Evolutionary conservation across 2,797 vertebrate species (phyloP).

Genomic region (Myotis vivesi): DNA sequence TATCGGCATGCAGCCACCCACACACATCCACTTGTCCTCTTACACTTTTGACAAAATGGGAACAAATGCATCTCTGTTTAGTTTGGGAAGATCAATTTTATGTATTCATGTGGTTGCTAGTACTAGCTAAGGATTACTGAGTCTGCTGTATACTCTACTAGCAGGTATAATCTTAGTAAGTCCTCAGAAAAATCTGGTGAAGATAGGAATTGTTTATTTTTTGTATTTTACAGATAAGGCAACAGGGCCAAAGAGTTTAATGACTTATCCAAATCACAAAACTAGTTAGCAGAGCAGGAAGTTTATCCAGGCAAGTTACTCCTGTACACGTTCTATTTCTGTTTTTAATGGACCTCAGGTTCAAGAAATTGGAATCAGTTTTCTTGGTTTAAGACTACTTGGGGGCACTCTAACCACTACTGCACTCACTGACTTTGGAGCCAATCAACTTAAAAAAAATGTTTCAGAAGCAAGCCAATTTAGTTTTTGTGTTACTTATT

Average conservation of each 20-base stretch:
- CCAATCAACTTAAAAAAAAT: not conserved
- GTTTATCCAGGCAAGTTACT: not conserved
- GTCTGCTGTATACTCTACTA: not conserved
- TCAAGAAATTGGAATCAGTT: not conserved
- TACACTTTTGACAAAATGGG: not conserved
- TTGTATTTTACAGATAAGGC: slow-evolving; percentile 18
- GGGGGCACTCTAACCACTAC: not conserved
- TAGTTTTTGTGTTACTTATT: not conserved
- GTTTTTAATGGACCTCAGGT: not conserved
- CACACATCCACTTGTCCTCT: not conserved
- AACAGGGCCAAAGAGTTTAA: not conserved
- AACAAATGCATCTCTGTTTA: not conserved
- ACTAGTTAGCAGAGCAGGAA: slow-evolving; percentile 12
- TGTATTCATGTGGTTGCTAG: not conserved
- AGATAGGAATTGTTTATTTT: not conserved
- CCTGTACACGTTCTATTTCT: not conserved
- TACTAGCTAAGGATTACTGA: slow-evolving; percentile 12
- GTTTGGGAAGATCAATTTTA: not conserved
- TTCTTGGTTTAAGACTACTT: not conserved
- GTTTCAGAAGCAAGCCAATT: slow-evolving; percentile 1
- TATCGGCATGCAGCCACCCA: not conserved
- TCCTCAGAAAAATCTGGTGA: not conserved
- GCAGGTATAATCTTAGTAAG: not conserved
- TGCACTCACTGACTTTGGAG: not conserved
- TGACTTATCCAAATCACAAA: not conserved